Evolutionary conservation across 2,888 invertebrate species (phyloP).

Genomic region (Drosophila colorata): DNA sequence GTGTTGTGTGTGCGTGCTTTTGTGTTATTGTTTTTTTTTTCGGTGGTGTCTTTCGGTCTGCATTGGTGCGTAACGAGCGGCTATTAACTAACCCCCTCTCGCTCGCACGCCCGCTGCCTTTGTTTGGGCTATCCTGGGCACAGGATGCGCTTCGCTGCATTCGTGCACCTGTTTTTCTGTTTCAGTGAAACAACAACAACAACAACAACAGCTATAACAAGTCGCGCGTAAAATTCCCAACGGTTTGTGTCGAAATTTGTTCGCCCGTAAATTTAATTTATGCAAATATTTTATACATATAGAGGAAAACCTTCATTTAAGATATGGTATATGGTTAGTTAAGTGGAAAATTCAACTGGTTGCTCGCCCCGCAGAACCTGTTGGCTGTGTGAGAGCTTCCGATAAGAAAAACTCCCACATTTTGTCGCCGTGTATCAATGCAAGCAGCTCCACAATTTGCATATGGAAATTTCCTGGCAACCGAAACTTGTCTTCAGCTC

Average conservation of each 20-base stretch:
- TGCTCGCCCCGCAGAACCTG: conserved; percentile 30
- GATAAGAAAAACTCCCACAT: conserved; percentile 63
- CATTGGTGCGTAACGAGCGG: conserved; percentile 68
- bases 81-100: conserved; percentile 38
- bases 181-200: conserved; percentile 14
- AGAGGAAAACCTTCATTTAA: conserved; percentile 13
- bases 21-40: conserved; percentile 42
- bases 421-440: conserved; percentile 39
- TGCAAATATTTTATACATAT: conserved; percentile 55
- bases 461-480: conserved; percentile 44
- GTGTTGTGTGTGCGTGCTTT: conserved; percentile 31
- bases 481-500: conserved; percentile 37
- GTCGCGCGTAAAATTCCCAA: conserved; percentile 51
- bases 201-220: conserved; percentile 31
- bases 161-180: conserved; percentile 67
- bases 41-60: conserved; percentile 62
- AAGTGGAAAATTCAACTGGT: conserved; percentile 60
- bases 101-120: background rate
- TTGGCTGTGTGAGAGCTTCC: conserved; percentile 65
- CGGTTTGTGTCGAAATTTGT: conserved; percentile 46
- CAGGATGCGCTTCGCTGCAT: conserved; percentile 75
- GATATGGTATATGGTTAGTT: conserved; percentile 43
- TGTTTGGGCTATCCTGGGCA: conserved; percentile 45
- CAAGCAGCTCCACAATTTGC: conserved; percentile 28
- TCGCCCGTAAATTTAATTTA: conserved; percentile 68